Conservation (phyloP, 2,113 vertebrate genomes). For the Spizaetus ornatus region DNA sequence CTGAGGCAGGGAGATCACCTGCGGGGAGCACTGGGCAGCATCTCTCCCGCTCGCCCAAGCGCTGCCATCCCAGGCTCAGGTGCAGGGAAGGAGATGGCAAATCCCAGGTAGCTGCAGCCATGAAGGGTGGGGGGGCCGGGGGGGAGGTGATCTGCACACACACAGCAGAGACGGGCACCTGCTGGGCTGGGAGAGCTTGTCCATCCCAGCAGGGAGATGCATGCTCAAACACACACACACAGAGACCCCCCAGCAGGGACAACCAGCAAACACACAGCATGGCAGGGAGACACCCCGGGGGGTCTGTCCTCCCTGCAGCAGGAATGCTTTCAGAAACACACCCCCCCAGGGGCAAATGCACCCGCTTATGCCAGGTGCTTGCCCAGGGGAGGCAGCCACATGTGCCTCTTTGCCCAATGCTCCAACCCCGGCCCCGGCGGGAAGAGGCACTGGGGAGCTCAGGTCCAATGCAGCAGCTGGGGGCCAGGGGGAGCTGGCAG, state of each 20-base stretch:
- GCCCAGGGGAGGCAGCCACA: rapidly evolving
- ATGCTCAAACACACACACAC: not conserved
- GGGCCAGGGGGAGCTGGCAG: rapidly evolving
- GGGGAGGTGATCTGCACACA: not conserved
- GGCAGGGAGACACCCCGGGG: not conserved
- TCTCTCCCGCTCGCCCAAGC: not conserved
- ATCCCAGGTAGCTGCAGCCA: not conserved
- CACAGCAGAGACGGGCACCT: rapidly evolving
- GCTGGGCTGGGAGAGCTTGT: not conserved
- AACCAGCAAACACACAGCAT: rapidly evolving
- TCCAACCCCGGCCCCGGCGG: rapidly evolving
- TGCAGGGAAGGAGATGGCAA: not conserved
- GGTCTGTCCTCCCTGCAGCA: not conserved
- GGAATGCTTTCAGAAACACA: not conserved
- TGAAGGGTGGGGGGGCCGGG: rapidly evolving
- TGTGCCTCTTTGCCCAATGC: not conserved
- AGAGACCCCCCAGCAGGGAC: not conserved
- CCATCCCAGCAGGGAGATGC: not conserved
- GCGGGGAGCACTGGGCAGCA: not conserved
- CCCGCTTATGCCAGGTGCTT: rapidly evolving
- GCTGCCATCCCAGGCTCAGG: not conserved
- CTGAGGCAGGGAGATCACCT: not conserved
- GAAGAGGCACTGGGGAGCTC: not conserved
- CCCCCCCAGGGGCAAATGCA: not conserved
- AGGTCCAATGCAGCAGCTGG: too few relatives aligned